Conservation (phyloP, 1,140 invertebrate species). For the Calliopsis andreniformis region DNA sequence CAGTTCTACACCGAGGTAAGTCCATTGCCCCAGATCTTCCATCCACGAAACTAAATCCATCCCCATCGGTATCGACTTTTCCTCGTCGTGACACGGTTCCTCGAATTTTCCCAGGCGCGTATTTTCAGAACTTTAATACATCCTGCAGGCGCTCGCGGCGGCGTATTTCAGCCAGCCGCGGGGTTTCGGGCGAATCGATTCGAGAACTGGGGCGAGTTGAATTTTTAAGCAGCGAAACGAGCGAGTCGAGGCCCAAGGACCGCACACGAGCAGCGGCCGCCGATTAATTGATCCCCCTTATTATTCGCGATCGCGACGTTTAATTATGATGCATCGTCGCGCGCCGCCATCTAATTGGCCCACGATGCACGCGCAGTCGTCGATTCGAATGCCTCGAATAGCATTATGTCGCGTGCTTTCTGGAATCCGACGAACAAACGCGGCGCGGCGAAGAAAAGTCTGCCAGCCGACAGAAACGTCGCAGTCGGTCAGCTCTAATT, state of each 20-base stretch:
- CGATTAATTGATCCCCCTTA: neutral
- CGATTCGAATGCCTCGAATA: neutral
- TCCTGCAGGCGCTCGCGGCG: neutral
- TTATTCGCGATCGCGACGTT: conserved; percentile 9
- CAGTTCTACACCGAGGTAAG: too few species aligned
- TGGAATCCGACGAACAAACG: conserved; percentile 2
- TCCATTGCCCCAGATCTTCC: too few species aligned
- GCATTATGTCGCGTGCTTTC: conserved; percentile 20
- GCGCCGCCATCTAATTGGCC: conserved; percentile 32
- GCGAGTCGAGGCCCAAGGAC: too few species aligned
- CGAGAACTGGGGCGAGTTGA: conserved; percentile 42
- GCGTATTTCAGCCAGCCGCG: conserved; percentile 17
- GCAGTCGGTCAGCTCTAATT: conserved; percentile 54
- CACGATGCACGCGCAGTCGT: neutral
- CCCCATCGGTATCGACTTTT: too few species aligned
- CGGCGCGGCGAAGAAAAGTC: conserved; percentile 9
- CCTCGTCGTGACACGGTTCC: neutral
- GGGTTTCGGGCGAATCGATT: conserved; percentile 38
- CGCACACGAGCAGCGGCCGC: neutral
- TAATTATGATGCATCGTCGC: conserved; percentile 13
- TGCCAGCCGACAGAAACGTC: conserved; percentile 5
- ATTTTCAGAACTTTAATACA: conserved; percentile 11
- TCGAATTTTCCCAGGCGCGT: neutral
- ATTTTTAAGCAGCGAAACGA: conserved; percentile 21
- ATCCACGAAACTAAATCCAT: too few species aligned